A percentile compares a stretch with the other conserved stretches of the same genome.
phyloP scores from a whole-genome alignment of 2,113 vertebrate genomes.

The Mormoops blainvillei region DNA sequence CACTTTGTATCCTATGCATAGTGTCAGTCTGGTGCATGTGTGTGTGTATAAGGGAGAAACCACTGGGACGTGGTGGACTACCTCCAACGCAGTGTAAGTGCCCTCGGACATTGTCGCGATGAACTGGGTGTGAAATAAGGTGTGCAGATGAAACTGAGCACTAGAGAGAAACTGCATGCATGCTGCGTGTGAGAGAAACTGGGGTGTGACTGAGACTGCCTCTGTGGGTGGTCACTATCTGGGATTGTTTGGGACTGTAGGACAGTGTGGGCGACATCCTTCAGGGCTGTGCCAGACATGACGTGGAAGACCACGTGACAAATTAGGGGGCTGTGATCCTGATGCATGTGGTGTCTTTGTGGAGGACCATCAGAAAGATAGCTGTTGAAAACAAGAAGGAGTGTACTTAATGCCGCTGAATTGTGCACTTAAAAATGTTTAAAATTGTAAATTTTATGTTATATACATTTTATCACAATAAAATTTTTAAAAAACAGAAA shows the following conservation, averaged over 20 bases:
- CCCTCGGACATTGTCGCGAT: background rate
- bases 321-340: background rate
- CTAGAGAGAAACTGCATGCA: background rate
- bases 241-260: background rate
- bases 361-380: background rate
- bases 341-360: accelerated
- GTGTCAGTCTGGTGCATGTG: background rate
- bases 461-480: background rate
- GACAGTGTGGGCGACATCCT: background rate
- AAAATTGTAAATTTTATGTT: background rate
- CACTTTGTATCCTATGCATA: too few relatives aligned
- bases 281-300: background rate
- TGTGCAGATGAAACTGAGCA: background rate
- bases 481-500: background rate
- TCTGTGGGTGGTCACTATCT: slow-evolving; percentile 13
- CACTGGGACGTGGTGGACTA: accelerated
- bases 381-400: background rate
- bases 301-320: background rate
- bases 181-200: background rate
- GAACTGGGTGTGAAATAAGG: background rate
- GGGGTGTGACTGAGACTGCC: background rate
- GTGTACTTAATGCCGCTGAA: too few relatives aligned
- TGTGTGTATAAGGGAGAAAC: background rate
- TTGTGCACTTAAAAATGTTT: background rate
- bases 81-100: accelerated